A percentile compares a stretch with the other conserved stretches of the same genome.
Evolutionary conservation across 2,888 invertebrate genomes (phyloP).

Genomic region (Apamea crenata): DNA sequence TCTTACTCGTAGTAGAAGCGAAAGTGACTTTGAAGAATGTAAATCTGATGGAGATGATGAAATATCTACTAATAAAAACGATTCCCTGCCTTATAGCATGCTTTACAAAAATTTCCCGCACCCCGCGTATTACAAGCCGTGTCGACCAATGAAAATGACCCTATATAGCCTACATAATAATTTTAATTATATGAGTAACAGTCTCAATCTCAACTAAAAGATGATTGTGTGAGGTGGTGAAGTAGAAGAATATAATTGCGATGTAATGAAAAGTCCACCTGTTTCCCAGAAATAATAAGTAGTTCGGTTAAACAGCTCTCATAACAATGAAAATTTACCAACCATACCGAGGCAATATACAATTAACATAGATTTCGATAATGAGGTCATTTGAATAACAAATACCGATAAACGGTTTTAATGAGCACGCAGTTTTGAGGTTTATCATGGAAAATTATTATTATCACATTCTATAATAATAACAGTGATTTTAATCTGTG

Average conservation of each 20-base stretch:
- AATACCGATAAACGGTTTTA: constrained; percentile 48
- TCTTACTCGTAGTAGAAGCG: neutral
- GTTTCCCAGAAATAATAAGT: neutral
- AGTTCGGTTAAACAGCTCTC: neutral
- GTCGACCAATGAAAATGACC: neutral
- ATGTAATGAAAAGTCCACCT: neutral
- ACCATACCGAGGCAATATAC: constrained; percentile 18
- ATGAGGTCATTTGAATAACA: constrained; percentile 52
- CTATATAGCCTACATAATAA: too few relatives aligned
- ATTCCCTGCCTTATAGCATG: too few relatives aligned
- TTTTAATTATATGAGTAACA: neutral
- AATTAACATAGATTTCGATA: constrained; percentile 37
- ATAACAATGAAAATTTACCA: constrained; percentile 15
- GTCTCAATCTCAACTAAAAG: neutral
- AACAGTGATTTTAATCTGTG: constrained; percentile 15
- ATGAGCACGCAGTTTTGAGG: constrained; percentile 25
- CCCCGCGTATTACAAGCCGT: too few relatives aligned
- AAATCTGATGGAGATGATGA: neutral
- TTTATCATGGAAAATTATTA: constrained; percentile 31
- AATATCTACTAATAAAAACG: too few relatives aligned
- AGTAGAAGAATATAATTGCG: neutral
- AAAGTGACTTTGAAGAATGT: neutral
- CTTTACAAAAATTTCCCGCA: too few relatives aligned
- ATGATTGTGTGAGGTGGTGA: too few relatives aligned
- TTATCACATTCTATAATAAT: constrained; percentile 2